Percentiles rank a stretch among this genome's conserved stretches.
Conservation (phyloP, 1,140 invertebrate genomes). For the Acromyrmex echinatior region DNA sequence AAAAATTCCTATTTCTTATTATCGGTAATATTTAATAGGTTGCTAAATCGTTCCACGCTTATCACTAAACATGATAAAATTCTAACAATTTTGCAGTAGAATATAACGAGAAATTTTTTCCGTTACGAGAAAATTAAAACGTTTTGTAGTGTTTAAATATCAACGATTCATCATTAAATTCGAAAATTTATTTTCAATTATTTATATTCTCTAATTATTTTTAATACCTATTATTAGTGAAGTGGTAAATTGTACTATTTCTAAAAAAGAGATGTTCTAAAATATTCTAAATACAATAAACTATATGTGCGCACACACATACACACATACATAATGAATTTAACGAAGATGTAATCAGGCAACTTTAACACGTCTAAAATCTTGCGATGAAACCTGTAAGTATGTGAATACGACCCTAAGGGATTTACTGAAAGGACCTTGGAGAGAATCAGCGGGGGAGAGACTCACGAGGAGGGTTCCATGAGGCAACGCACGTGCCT, state of each 20-base stretch:
- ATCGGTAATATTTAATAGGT: too few relatives aligned
- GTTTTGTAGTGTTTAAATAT: background rate
- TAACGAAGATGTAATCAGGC: background rate
- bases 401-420: constrained; percentile 20
- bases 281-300: background rate
- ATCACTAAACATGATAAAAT: too few relatives aligned
- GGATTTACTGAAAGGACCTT: background rate
- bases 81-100: too few relatives aligned
- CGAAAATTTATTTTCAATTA: background rate
- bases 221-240: background rate
- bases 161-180: background rate
- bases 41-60: too few relatives aligned
- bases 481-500: constrained; percentile 45
- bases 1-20: too few relatives aligned
- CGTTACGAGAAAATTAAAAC: background rate
- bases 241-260: background rate
- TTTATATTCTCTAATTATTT: background rate
- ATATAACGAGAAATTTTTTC: background rate
- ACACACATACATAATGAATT: background rate
- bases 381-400: background rate
- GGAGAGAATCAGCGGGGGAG: constrained; percentile 8
- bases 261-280: background rate
- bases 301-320: background rate
- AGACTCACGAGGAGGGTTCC: background rate
- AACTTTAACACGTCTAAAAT: background rate